These are phyloP conservation scores for Dipodomys stephensi DNA, from an alignment of 2,113 vertebrate species.

Conservation along the genomic window DNA sequence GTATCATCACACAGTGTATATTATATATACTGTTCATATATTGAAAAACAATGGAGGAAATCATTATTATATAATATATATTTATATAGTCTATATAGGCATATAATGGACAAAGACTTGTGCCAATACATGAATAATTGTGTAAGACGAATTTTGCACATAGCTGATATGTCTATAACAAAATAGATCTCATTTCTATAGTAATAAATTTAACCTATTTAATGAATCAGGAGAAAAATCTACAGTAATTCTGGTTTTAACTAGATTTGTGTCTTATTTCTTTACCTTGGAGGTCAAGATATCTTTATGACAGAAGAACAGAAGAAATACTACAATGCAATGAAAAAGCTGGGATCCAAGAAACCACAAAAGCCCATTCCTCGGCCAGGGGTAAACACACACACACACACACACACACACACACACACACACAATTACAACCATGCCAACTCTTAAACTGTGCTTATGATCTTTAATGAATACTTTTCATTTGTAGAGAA, in stretches of 20 bases:
- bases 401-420: background rate
- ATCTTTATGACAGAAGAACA: slow-evolving; percentile 93
- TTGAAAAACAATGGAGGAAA: background rate
- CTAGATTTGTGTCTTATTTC: slow-evolving; percentile 79
- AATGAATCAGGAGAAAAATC: background rate
- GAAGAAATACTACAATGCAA: slow-evolving; percentile 92
- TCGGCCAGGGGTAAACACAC: slow-evolving; percentile 83
- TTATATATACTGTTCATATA: background rate
- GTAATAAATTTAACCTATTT: slow-evolving; percentile 13
- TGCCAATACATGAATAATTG: background rate
- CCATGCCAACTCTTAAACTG: background rate
- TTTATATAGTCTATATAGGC: background rate
- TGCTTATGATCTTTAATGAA: background rate
- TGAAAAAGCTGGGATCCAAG: slow-evolving; percentile 92
- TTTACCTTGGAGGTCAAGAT: slow-evolving; percentile 93
- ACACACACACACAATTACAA: background rate
- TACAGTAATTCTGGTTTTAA: slow-evolving; percentile 80
- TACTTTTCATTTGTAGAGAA: background rate
- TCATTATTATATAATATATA: background rate
- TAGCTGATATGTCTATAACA: background rate
- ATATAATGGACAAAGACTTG: background rate
- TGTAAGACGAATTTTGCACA: slow-evolving; percentile 13
- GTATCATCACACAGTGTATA: background rate
- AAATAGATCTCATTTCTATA: slow-evolving; percentile 34
- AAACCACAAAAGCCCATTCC: slow-evolving; percentile 92